phyloP scores from a whole-genome alignment of 2,797 vertebrate genomes.

The Acanthurus lineatus region DNA sequence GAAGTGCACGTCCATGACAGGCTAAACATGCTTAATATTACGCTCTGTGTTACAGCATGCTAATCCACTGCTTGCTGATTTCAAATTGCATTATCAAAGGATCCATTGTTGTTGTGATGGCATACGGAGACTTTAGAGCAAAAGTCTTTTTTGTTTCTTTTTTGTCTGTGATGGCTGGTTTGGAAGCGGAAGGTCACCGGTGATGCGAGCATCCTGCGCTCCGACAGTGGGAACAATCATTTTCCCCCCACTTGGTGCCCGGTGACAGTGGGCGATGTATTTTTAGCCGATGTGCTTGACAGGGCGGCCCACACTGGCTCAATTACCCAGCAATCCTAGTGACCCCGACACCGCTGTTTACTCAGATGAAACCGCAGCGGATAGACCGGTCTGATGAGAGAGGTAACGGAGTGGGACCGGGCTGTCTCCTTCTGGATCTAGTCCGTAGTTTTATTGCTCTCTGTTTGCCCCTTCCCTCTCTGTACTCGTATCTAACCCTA shows the following conservation, averaged over 20 bases:
- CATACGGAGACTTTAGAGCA: constrained; percentile 31
- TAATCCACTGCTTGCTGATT: constrained; percentile 54
- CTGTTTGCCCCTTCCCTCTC: constrained; percentile 39
- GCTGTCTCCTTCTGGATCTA: constrained; percentile 73
- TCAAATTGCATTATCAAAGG: constrained; percentile 54
- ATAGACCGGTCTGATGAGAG: constrained; percentile 87
- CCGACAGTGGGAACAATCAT: constrained; percentile 89
- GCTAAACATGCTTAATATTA: constrained; percentile 75
- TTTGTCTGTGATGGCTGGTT: constrained; percentile 82
- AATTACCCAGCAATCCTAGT: constrained; percentile 91
- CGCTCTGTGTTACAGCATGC: constrained; percentile 52
- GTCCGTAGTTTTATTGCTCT: constrained; percentile 75
- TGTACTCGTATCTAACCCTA: constrained; percentile 48
- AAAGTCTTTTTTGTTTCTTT: constrained; percentile 68
- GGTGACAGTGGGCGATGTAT: constrained; percentile 92
- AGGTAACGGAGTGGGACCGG: constrained; percentile 85
- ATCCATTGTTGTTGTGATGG: constrained; percentile 57
- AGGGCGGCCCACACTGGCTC: constrained; percentile 88
- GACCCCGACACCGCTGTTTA: constrained; percentile 91
- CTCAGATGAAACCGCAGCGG: constrained; percentile 89
- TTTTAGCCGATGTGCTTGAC: constrained; percentile 90
- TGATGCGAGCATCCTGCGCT: constrained; percentile 87
- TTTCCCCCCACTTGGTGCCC: constrained; percentile 89
- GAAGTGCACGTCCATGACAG: constrained; percentile 74
- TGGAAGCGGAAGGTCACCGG: constrained; percentile 92